Conservation (phyloP, 2,888 invertebrate genomes). For the Dichetophora obliterata region DNA sequence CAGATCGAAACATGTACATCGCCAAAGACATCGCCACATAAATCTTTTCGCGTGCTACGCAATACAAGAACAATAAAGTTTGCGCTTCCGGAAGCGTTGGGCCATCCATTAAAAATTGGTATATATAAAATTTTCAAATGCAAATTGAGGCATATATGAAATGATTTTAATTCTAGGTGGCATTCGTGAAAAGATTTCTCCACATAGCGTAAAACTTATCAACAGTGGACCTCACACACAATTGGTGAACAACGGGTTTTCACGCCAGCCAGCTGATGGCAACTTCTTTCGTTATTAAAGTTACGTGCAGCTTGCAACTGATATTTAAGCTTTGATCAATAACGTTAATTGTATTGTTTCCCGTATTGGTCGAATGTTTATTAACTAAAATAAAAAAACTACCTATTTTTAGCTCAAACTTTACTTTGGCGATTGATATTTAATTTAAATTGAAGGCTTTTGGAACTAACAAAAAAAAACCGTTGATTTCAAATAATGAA, state of each 20-base stretch:
- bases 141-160: background rate
- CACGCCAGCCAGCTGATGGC: slow-evolving; percentile 82
- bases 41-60: slow-evolving; percentile 77
- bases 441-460: too few relatives aligned
- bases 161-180: slow-evolving; percentile 70
- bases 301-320: background rate
- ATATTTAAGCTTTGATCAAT: background rate
- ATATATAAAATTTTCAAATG: slow-evolving; percentile 12
- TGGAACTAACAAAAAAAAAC: too few relatives aligned
- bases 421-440: too few relatives aligned
- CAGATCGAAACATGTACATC: slow-evolving; percentile 76
- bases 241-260: slow-evolving; percentile 85
- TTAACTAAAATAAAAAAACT: too few relatives aligned
- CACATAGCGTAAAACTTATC: slow-evolving; percentile 82
- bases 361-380: too few relatives aligned
- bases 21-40: slow-evolving; percentile 68
- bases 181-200: slow-evolving; percentile 76
- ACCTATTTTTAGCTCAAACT: too few relatives aligned
- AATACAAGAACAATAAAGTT: slow-evolving; percentile 71
- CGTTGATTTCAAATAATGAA: too few relatives aligned
- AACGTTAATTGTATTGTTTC: background rate
- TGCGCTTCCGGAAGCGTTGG: slow-evolving; percentile 66
- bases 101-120: slow-evolving; percentile 71
- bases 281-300: slow-evolving; percentile 78
- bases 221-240: slow-evolving; percentile 86